Evolutionary conservation across 2,113 vertebrate genomes (phyloP).

Genomic region (Pterocles orientalis): DNA sequence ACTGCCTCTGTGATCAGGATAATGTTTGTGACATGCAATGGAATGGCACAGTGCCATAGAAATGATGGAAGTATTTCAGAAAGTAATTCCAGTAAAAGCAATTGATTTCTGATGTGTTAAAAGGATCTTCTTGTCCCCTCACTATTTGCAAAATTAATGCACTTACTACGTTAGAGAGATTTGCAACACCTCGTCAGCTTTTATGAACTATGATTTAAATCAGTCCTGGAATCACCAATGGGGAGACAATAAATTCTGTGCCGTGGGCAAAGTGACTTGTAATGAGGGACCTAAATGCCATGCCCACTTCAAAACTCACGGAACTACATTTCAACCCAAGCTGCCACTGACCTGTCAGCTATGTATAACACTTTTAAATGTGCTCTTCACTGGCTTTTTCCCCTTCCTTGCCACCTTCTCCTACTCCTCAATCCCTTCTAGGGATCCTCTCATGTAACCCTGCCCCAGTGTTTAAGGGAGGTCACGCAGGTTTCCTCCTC

Average conservation of each 20-base stretch:
- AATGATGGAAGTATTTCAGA: slow-evolving; percentile 26
- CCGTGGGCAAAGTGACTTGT: neutral
- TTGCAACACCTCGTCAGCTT: slow-evolving; percentile 45
- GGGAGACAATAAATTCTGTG: slow-evolving; percentile 35
- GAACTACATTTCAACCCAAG: neutral
- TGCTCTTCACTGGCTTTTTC: neutral
- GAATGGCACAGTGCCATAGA: neutral
- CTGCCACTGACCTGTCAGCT: neutral
- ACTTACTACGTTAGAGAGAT: slow-evolving; percentile 42
- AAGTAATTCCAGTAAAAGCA: slow-evolving; percentile 44
- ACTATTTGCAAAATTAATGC: slow-evolving; percentile 57
- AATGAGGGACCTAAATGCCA: neutral
- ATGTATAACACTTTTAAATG: neutral
- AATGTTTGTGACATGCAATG: neutral
- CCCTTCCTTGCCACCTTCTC: neutral
- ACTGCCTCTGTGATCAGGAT: neutral
- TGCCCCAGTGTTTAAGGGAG: neutral
- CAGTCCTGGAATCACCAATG: neutral
- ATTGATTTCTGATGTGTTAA: slow-evolving; percentile 43
- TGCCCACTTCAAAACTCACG: neutral
- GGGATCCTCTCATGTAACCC: neutral
- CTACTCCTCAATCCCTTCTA: neutral
- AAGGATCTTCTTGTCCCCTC: slow-evolving; percentile 2
- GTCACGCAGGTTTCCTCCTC: neutral
- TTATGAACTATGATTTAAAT: slow-evolving; percentile 53